phyloP scores from a whole-genome alignment of 2,888 invertebrate genomes.

The Parnassius glacialis region DNA sequence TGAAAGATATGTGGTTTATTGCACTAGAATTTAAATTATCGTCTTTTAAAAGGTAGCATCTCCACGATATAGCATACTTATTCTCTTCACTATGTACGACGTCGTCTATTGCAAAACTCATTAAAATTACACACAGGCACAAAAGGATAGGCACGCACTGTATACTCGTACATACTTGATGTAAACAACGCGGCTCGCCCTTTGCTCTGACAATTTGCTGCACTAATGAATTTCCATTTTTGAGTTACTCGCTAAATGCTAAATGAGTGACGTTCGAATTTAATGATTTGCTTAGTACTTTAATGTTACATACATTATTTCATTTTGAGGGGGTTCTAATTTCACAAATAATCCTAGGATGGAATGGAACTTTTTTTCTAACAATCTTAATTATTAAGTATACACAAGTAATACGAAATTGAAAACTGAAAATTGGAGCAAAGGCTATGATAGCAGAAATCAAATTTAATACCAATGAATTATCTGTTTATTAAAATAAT shows the following conservation, averaged over 20 bases:
- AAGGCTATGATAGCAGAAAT: too few species aligned
- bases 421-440: too few species aligned
- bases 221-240: slow-evolving; percentile 29
- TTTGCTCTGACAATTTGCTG: slow-evolving; percentile 25
- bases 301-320: slow-evolving; percentile 2
- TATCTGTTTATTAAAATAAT: too few species aligned
- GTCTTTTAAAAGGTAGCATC: too few species aligned
- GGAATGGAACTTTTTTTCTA: too few species aligned
- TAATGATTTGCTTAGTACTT: slow-evolving; percentile 3
- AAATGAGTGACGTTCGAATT: background rate
- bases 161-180: slow-evolving; percentile 32
- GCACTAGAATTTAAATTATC: too few species aligned
- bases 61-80: slow-evolving; percentile 34
- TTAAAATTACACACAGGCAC: slow-evolving; percentile 73
- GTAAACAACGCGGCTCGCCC: slow-evolving; percentile 30
- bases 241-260: slow-evolving; percentile 3
- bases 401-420: too few species aligned
- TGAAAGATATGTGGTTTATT: too few species aligned
- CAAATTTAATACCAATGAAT: too few species aligned
- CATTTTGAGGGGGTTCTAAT: background rate
- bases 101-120: slow-evolving; percentile 72
- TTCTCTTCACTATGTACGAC: slow-evolving; percentile 59
- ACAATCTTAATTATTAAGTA: too few species aligned
- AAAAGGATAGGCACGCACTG: slow-evolving; percentile 41
- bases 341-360: background rate